Percentiles rank a stretch among this genome's conserved stretches.
Conservation (phyloP, 2,888 invertebrate species). For the Limenitis camilla region DNA sequence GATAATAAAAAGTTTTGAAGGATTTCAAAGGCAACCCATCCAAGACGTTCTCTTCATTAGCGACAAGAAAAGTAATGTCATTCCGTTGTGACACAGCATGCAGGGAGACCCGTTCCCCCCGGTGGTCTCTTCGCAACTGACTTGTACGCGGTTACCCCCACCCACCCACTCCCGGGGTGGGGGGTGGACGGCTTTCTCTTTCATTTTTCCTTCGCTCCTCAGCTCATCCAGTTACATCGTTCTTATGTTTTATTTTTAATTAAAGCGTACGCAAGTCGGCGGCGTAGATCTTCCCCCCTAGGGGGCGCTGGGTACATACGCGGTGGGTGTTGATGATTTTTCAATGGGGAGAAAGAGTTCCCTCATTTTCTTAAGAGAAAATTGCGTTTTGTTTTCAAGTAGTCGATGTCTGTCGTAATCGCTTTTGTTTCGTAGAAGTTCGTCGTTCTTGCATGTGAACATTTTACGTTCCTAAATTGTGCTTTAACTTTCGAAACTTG, state of each 20-base stretch:
- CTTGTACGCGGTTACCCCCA: conserved; percentile 55
- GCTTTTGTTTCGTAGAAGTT: conserved; percentile 71
- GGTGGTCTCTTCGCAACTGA: conserved; percentile 64
- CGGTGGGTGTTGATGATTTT: conserved; percentile 75
- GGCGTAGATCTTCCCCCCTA: conserved; percentile 66
- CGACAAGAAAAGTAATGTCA: conserved; percentile 74
- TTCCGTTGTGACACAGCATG: conserved; percentile 67
- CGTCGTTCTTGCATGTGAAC: conserved; percentile 57
- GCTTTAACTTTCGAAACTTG: conserved; percentile 62
- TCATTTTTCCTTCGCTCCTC: conserved; percentile 75
- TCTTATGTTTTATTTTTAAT: conserved; percentile 76
- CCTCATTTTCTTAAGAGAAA: conserved; percentile 76
- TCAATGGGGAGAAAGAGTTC: conserved; percentile 76
- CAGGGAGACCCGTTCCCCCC: conserved; percentile 61
- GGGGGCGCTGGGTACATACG: conserved; percentile 58
- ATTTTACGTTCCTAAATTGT: conserved; percentile 58
- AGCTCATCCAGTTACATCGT: conserved; percentile 76
- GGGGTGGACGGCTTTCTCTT: conserved; percentile 72
- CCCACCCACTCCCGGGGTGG: conserved; percentile 38
- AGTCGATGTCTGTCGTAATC: conserved; percentile 74
- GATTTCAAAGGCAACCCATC: conserved; percentile 47
- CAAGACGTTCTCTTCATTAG: conserved; percentile 72
- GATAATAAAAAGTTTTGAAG: conserved; percentile 16
- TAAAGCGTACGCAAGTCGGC: conserved; percentile 75
- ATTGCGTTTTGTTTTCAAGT: conserved; percentile 76